Conservation (phyloP, 1,140 invertebrate species). For the Magallana angulata region DNA sequence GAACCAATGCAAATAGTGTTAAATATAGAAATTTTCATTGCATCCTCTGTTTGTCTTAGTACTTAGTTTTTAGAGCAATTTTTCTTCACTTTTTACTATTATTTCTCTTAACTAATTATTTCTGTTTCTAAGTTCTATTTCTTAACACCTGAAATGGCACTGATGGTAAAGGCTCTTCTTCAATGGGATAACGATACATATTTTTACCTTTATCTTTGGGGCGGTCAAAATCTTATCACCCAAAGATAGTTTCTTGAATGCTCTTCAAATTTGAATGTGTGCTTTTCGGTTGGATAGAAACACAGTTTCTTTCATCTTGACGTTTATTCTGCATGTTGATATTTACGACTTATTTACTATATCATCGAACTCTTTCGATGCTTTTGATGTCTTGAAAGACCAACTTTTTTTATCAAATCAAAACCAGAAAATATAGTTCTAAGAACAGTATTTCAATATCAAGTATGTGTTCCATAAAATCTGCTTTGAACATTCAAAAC, state of each 20-base stretch:
- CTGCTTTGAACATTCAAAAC: neutral
- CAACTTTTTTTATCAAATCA: neutral
- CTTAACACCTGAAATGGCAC: neutral
- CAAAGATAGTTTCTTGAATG: neutral
- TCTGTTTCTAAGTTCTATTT: neutral
- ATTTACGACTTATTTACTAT: constrained; percentile 18
- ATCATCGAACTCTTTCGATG: neutral
- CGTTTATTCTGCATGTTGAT: neutral
- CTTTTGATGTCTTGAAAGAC: neutral
- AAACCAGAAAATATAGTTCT: neutral
- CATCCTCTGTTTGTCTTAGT: too few relatives aligned
- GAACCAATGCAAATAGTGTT: too few relatives aligned
- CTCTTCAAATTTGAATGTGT: neutral
- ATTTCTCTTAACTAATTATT: too few relatives aligned
- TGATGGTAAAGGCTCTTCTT: neutral
- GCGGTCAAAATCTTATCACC: neutral
- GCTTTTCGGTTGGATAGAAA: neutral
- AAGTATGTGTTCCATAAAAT: constrained; percentile 14
- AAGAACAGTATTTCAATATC: neutral
- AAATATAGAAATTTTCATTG: too few relatives aligned
- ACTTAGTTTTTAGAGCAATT: too few relatives aligned
- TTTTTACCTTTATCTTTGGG: neutral
- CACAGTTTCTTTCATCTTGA: constrained; percentile 14
- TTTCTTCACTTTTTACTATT: too few relatives aligned
- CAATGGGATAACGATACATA: neutral